A percentile compares a stretch with the other conserved stretches of the same genome.
phyloP scores from a whole-genome alignment of 2,797 vertebrate species.

The Leptoclinus maculatus region DNA sequence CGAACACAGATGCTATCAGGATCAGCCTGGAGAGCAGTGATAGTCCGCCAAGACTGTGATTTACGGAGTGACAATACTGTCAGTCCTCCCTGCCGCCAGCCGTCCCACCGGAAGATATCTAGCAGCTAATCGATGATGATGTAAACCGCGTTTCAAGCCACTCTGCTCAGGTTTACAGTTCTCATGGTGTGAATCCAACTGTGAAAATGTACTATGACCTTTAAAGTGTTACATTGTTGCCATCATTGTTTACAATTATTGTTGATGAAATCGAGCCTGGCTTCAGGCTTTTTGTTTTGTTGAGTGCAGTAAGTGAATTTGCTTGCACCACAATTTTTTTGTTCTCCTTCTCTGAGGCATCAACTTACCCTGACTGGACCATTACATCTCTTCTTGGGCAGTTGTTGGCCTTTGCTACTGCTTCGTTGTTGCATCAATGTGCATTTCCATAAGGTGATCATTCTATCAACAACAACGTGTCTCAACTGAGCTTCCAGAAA shows the following conservation, averaged over 20 bases:
- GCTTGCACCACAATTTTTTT: background rate
- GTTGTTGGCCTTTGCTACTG: background rate
- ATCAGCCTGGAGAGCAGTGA: constrained; percentile 67
- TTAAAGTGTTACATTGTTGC: background rate
- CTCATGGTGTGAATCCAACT: constrained; percentile 10
- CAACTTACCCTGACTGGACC: background rate
- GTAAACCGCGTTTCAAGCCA: constrained; percentile 41
- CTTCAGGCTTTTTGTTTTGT: background rate
- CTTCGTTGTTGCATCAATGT: background rate
- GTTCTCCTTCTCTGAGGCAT: background rate
- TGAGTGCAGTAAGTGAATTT: background rate
- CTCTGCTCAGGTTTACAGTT: constrained; percentile 19
- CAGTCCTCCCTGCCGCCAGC: constrained; percentile 30
- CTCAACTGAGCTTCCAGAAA: background rate
- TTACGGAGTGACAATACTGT: constrained; percentile 55
- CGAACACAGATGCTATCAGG: constrained; percentile 77
- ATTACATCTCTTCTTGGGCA: background rate
- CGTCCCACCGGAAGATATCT: constrained; percentile 7
- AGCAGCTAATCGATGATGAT: constrained; percentile 69
- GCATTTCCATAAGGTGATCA: background rate
- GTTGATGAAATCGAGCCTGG: background rate
- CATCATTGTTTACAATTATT: constrained; percentile 3
- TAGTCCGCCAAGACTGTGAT: constrained; percentile 56
- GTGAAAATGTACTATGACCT: constrained; percentile 6
- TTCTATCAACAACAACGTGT: background rate